Evolutionary conservation across 2,888 invertebrate species (phyloP).

Genomic region (Xestia rhomboidea): DNA sequence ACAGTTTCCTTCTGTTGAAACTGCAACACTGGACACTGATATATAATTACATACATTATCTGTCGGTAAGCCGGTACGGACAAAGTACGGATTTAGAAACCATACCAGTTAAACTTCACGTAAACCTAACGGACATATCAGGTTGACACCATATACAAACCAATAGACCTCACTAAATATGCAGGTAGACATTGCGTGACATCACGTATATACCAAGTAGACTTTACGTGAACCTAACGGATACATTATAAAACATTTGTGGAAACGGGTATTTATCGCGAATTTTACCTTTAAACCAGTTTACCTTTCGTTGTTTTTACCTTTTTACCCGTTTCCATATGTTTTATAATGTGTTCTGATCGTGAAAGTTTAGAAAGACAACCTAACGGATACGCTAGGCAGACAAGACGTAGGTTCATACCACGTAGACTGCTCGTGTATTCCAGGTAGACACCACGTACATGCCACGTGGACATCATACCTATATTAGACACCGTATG

Average conservation of each 20-base stretch:
- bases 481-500: background rate
- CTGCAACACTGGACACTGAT: background rate
- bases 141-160: background rate
- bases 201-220: background rate
- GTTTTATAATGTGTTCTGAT: too few relatives aligned
- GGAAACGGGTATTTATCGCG: too few relatives aligned
- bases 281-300: too few relatives aligned
- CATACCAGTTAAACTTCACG: background rate
- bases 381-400: background rate
- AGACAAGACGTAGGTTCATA: background rate
- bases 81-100: background rate
- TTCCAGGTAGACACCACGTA: background rate
- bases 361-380: too few relatives aligned
- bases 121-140: background rate
- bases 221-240: background rate
- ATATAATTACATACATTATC: background rate
- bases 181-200: background rate
- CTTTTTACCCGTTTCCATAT: too few relatives aligned
- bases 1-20: background rate
- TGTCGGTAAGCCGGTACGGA: background rate
- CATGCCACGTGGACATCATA: background rate
- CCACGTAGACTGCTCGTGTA: background rate
- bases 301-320: too few relatives aligned
- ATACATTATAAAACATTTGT: too few relatives aligned
- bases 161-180: background rate